Evolutionary conservation across 2,113 vertebrate genomes (phyloP).

Genomic region (Dendrocopos noguchii): DNA sequence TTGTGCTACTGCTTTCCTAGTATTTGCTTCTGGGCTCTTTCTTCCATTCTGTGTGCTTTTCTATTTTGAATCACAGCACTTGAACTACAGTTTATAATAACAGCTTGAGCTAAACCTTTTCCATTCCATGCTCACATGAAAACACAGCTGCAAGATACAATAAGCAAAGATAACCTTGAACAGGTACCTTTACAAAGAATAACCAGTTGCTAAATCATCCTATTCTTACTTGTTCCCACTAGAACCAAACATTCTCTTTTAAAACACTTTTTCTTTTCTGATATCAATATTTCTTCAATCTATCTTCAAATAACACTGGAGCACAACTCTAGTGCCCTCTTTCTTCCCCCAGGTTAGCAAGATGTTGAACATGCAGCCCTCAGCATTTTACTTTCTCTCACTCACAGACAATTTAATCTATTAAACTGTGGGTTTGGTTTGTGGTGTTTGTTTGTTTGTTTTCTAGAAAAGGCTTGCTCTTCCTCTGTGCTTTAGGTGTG

Average conservation of each 20-base stretch:
- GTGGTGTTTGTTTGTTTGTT: background rate
- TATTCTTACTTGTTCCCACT: background rate
- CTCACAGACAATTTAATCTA: background rate
- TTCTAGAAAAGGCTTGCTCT: background rate
- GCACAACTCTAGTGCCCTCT: background rate
- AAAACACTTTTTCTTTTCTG: background rate
- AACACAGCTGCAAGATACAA: background rate
- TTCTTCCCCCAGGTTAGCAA: background rate
- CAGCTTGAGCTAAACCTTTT: background rate
- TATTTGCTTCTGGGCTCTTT: background rate
- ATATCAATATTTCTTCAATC: background rate
- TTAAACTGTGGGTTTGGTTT: background rate
- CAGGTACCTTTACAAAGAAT: background rate
- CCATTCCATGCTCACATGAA: background rate
- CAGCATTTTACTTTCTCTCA: background rate
- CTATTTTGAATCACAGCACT: background rate
- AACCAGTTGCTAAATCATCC: background rate
- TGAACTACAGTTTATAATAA: background rate
- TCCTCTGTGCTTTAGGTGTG: background rate
- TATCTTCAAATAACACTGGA: background rate
- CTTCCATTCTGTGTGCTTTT: background rate
- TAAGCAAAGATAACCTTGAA: background rate
- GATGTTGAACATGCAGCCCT: background rate
- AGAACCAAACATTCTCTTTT: background rate
- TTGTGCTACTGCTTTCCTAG: background rate